phyloP scores from a whole-genome alignment of 2,113 vertebrate species.

The Poeciliopsis occidentalis region DNA sequence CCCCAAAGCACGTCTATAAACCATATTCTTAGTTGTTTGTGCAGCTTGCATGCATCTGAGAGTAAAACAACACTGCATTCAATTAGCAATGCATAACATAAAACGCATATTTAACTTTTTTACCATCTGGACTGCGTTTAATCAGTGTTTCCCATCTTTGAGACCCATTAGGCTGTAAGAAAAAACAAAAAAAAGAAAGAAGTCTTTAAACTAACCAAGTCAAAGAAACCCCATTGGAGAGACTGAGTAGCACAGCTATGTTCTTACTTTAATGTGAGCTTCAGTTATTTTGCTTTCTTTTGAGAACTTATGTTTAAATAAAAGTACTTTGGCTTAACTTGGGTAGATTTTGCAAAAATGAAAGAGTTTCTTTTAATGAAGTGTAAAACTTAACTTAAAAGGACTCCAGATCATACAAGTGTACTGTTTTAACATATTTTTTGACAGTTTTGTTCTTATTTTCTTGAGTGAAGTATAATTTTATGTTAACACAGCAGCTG shows the following conservation, averaged over 20 bases:
- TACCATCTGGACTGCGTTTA: not conserved
- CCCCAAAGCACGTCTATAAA: not conserved
- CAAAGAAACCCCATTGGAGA: constrained; percentile 15
- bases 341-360: constrained; percentile 6
- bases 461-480: not conserved
- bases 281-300: constrained; percentile 4
- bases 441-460: not conserved
- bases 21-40: not conserved
- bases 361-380: constrained; percentile 10
- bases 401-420: not conserved
- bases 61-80: not conserved
- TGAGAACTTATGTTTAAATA: constrained; percentile 9
- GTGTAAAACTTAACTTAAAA: constrained; percentile 16
- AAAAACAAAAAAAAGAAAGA: not conserved
- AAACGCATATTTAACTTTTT: not conserved
- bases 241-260: constrained; percentile 10
- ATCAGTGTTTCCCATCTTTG: not conserved
- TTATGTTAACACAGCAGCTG: too few species aligned
- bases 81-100: not conserved
- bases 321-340: constrained; percentile 16
- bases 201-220: constrained; percentile 12
- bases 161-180: not conserved
- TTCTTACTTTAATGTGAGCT: constrained; percentile 9
- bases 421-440: not conserved
- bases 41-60: not conserved